Evolutionary conservation across 35 echinoderm and acorn worm genomes (phyloP).

Genomic region (Lytechinus pictus): DNA sequence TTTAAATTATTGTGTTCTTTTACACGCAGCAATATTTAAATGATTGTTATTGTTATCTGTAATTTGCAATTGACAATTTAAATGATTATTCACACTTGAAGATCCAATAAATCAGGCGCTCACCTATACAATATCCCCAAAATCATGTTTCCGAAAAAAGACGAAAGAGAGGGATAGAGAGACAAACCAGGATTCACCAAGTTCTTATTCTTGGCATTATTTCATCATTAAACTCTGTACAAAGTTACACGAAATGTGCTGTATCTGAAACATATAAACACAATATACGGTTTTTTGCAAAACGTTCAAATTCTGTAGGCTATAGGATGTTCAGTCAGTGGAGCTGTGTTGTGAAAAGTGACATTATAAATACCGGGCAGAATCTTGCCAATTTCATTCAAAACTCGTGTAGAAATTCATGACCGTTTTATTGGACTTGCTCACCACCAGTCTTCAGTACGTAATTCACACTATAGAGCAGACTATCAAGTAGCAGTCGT

Average conservation of each 20-base stretch:
- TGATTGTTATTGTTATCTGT: slow-evolving; percentile 53
- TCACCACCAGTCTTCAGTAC: not conserved
- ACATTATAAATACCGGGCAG: slow-evolving; percentile 20
- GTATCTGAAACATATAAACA: slow-evolving; percentile 43
- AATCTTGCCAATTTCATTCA: slow-evolving; percentile 45
- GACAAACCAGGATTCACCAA: not conserved
- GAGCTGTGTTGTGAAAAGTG: slow-evolving; percentile 37
- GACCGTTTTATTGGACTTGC: slow-evolving; percentile 23
- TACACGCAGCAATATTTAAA: slow-evolving; percentile 54
- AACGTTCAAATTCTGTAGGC: slow-evolving; percentile 32
- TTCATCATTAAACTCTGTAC: slow-evolving; percentile 28
- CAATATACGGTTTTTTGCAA: slow-evolving; percentile 29
- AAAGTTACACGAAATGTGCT: slow-evolving; percentile 32
- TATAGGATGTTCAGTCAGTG: slow-evolving; percentile 22
- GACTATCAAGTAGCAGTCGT: slow-evolving; percentile 21
- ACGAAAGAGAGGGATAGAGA: not conserved
- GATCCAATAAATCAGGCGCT: slow-evolving; percentile 39
- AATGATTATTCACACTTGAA: not conserved
- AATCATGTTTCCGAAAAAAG: not conserved
- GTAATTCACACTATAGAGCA: slow-evolving; percentile 33
- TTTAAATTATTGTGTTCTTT: slow-evolving; percentile 56
- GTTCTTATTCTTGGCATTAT: not conserved
- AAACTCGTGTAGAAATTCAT: slow-evolving; percentile 35
- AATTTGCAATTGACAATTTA: slow-evolving; percentile 30
- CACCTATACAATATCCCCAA: not conserved